Evolutionary conservation across 2,113 vertebrate species (phyloP).

Genomic region (Elachura formosa): DNA sequence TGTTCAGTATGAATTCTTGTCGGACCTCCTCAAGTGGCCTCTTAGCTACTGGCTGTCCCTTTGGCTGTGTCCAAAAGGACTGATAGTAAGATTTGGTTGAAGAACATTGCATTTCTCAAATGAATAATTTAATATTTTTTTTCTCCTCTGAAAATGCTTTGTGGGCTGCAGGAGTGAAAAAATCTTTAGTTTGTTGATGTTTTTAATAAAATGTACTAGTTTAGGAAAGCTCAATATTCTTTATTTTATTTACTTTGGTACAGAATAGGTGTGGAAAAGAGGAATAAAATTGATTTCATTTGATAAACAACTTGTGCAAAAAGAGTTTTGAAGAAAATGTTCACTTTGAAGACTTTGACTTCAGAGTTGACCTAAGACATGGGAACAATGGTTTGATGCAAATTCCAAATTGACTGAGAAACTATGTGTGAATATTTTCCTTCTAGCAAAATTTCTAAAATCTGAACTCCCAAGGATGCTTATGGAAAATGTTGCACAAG

Average conservation of each 20-base stretch:
- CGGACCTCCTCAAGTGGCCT: background rate
- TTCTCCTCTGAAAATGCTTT: background rate
- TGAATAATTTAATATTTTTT: background rate
- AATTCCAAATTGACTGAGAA: background rate
- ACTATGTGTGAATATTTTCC: background rate
- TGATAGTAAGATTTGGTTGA: background rate
- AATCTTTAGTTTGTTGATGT: fast-evolving
- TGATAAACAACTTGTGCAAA: background rate
- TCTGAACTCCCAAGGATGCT: background rate
- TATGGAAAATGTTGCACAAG: background rate
- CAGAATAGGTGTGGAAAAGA: background rate
- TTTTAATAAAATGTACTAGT: background rate
- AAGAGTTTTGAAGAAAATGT: background rate
- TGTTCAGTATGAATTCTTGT: background rate
- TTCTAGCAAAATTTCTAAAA: background rate
- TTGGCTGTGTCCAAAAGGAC: background rate
- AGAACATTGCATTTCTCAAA: background rate
- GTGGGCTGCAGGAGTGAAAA: background rate
- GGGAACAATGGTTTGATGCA: no score
- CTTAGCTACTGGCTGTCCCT: background rate
- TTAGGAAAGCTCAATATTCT: background rate
- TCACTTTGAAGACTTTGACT: background rate
- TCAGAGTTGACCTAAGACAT: no score
- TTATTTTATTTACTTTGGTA: background rate
- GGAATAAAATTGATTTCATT: background rate